Percentiles rank a stretch among this genome's conserved stretches.
phyloP scores from a whole-genome alignment of 92 coral and sea anemone genomes.

The Palythoa heliodiscus region DNA sequence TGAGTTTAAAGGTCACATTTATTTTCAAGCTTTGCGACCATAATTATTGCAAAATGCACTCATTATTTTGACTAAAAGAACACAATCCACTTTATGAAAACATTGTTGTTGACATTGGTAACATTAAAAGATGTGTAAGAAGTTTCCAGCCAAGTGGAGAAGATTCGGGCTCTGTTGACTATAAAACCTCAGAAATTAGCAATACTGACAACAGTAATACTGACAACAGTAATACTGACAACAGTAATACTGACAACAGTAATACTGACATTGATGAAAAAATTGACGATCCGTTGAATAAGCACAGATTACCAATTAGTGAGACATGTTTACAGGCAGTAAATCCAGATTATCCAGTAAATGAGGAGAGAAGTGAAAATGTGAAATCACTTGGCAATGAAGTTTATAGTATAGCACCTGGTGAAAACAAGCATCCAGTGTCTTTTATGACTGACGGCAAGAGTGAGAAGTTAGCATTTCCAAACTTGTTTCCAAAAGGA shows the following conservation, averaged over 20 bases:
- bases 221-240: no score
- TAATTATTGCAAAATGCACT: slow-evolving; percentile 1
- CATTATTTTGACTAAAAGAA: neutral
- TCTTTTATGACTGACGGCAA: no score
- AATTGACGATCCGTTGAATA: neutral
- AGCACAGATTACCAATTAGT: neutral
- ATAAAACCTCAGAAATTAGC: no score
- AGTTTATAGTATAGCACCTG: no score
- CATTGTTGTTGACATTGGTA: neutral
- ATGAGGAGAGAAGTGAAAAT: neutral
- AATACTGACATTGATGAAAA: neutral
- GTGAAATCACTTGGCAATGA: no score
- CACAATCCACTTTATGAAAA: neutral
- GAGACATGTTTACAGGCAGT: neutral
- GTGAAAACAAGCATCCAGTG: no score
- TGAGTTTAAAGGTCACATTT: slow-evolving; percentile 27
- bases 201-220: no score
- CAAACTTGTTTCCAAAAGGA: neutral
- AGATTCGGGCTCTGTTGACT: neutral
- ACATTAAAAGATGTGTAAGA: neutral
- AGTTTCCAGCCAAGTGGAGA: neutral
- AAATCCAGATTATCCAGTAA: slow-evolving; percentile 2
- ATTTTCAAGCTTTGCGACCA: no score
- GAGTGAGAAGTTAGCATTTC: neutral
- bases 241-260: no score